These are phyloP conservation scores for Urechis unicinctus DNA, from an alignment of 2,888 invertebrate genomes.

Conservation along the genomic window DNA sequence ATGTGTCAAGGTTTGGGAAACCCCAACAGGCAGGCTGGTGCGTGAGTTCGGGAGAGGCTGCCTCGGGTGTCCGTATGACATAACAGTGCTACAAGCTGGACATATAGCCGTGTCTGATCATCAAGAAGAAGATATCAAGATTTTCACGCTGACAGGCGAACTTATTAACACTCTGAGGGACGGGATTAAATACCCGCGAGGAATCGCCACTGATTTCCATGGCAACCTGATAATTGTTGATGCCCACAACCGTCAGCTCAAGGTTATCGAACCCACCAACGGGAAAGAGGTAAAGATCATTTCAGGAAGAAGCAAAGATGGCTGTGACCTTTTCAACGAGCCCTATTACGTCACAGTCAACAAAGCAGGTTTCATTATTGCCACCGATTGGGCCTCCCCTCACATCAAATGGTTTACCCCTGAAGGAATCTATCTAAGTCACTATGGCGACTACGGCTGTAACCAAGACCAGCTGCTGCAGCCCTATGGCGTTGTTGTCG, in stretches of 20 bases:
- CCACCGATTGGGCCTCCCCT: conserved; percentile 40
- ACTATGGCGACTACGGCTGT: conserved; percentile 33
- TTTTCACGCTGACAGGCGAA: conserved; percentile 22
- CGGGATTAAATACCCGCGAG: conserved; percentile 37
- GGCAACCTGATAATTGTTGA: conserved; percentile 37
- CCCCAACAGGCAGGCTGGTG: conserved; percentile 23
- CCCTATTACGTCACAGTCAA: conserved; percentile 37
- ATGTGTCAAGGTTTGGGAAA: conserved; percentile 32
- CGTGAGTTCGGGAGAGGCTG: conserved; percentile 25
- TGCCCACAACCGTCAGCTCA: conserved; percentile 27
- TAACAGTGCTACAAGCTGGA: conserved; percentile 29
- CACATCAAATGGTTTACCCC: conserved; percentile 33
- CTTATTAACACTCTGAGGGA: conserved; percentile 24
- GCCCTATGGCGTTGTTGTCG: conserved; percentile 39
- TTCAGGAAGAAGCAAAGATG: conserved; percentile 22
- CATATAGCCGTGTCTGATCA: conserved; percentile 39
- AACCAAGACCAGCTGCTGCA: conserved; percentile 31
- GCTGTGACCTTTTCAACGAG: conserved; percentile 30
- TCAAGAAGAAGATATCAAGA: conserved; percentile 33
- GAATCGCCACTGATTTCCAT: conserved; percentile 28
- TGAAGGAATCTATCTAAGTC: conserved; percentile 23
- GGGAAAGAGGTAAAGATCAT: conserved; percentile 28
- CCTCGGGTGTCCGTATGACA: conserved; percentile 35
- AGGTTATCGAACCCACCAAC: conserved; percentile 28
- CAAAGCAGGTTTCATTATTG: conserved; percentile 25